Conservation (phyloP, 2,888 invertebrate species). For the Nysson spinosus region DNA sequence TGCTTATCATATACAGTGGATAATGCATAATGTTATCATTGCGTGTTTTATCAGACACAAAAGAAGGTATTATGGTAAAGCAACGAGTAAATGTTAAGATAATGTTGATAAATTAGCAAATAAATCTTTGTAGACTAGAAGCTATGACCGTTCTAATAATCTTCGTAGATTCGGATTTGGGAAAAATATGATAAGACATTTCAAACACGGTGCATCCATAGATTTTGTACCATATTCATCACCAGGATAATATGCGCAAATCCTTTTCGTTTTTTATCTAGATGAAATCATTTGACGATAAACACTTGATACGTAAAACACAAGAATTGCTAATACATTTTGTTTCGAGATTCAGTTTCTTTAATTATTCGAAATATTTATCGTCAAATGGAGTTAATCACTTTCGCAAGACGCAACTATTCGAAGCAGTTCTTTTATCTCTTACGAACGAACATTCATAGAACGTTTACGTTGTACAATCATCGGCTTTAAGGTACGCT, state of each 20-base stretch:
- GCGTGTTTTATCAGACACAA: background rate
- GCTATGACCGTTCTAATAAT: conserved; percentile 27
- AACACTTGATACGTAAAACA: conserved; percentile 16
- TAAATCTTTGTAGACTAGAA: conserved; percentile 52
- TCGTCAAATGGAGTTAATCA: conserved; percentile 35
- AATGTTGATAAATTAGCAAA: conserved; percentile 37
- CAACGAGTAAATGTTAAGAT: conserved; percentile 1
- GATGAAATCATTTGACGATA: conserved; percentile 26
- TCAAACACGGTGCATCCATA: conserved; percentile 20
- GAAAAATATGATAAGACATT: conserved; percentile 3
- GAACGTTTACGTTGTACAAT: background rate
- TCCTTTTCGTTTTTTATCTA: conserved; percentile 20
- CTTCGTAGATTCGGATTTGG: conserved; percentile 15
- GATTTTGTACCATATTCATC: conserved; percentile 46
- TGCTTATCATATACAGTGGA: background rate
- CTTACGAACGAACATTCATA: background rate
- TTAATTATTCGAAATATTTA: conserved; percentile 21
- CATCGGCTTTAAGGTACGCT: background rate
- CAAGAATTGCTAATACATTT: conserved; percentile 5
- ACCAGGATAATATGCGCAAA: conserved; percentile 18
- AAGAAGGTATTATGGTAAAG: conserved; percentile 17
- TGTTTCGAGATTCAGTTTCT: conserved; percentile 5
- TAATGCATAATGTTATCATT: conserved; percentile 3
- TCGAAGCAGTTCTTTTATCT: conserved; percentile 27
- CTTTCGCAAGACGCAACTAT: conserved; percentile 36